A percentile compares a stretch with the other conserved stretches of the same genome.
Conservation (phyloP, 2,113 vertebrate species). For the Apteryx mantelli region DNA sequence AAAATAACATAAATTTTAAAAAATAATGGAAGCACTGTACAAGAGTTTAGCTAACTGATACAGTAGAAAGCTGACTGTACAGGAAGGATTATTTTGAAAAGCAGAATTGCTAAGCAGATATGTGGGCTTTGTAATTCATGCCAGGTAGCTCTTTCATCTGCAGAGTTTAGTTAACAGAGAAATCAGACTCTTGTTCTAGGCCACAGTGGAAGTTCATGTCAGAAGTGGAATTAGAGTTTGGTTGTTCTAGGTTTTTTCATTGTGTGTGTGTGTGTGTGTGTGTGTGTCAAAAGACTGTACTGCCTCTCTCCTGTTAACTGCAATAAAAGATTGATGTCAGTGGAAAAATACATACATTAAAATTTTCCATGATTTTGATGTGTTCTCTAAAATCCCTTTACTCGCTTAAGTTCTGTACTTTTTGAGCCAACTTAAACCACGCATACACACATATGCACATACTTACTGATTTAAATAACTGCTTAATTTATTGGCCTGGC, state of each 20-base stretch:
- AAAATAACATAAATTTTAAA: background rate
- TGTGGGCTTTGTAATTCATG: background rate
- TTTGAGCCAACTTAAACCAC: background rate
- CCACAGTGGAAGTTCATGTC: background rate
- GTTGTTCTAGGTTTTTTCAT: background rate
- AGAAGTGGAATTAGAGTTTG: background rate
- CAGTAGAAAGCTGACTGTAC: background rate
- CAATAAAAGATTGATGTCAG: background rate
- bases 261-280: background rate
- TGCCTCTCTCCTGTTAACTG: background rate
- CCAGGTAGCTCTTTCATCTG: background rate
- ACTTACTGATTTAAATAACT: background rate
- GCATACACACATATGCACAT: background rate
- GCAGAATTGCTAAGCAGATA: background rate
- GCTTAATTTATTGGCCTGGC: background rate
- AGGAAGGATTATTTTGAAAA: background rate
- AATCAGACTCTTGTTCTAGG: rapidly evolving
- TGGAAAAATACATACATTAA: background rate
- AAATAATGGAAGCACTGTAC: background rate
- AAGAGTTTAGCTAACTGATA: background rate
- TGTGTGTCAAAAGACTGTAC: background rate
- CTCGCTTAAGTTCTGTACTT: background rate
- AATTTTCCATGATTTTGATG: background rate
- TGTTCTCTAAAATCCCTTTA: background rate
- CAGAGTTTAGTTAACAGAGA: background rate